These are phyloP conservation scores for Toxostoma redivivum DNA, from an alignment of 2,113 vertebrate species.

Conservation along the genomic window DNA sequence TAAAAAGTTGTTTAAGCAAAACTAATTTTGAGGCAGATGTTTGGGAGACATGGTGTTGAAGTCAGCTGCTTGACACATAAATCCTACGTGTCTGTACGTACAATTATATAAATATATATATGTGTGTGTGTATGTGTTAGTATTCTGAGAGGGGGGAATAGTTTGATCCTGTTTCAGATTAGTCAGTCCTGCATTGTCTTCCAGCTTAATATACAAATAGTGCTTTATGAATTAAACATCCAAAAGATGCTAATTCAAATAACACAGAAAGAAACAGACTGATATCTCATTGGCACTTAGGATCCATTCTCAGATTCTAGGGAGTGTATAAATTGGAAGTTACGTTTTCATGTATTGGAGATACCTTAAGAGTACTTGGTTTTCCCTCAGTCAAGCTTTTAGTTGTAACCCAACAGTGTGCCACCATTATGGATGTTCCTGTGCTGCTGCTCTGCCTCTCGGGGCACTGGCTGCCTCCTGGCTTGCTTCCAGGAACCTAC, in stretches of 20 bases:
- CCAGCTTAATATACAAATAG: background rate
- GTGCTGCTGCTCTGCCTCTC: background rate
- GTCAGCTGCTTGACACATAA: background rate
- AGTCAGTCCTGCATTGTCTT: background rate
- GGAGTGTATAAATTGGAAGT: background rate
- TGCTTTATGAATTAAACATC: background rate
- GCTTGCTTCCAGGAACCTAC: background rate
- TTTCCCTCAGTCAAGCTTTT: background rate
- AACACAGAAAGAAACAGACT: background rate
- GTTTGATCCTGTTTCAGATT: background rate
- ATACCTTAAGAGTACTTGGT: background rate
- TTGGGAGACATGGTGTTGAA: background rate
- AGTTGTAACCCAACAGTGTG: background rate
- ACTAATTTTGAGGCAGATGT: background rate
- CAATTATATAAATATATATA: background rate
- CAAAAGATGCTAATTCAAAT: background rate
- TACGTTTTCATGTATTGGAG: background rate
- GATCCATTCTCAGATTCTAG: background rate
- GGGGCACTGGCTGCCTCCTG: background rate
- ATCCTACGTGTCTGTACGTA: rapidly evolving
- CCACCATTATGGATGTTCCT: background rate
- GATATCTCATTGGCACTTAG: background rate
- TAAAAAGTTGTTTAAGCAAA: background rate
- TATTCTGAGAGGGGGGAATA: background rate
- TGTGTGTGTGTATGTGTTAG: background rate